phyloP scores from a whole-genome alignment of 2,113 vertebrate species.

The Phasianus colchicus region DNA sequence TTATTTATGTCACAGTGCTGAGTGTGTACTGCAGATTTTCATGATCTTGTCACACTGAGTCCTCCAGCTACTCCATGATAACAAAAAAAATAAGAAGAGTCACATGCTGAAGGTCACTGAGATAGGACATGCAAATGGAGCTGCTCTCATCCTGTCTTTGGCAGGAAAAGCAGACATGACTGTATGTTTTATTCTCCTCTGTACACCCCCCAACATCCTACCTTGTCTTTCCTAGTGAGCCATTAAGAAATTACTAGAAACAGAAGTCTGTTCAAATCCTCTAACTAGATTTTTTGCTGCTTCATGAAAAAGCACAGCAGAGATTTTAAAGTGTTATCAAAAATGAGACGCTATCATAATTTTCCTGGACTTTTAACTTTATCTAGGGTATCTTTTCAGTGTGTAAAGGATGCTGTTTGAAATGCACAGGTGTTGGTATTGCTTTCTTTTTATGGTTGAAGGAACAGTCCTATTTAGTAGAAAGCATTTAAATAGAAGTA shows the following conservation, averaged over 20 bases:
- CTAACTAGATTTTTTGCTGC: neutral
- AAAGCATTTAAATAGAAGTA: neutral
- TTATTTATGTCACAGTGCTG: neutral
- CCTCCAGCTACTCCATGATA: neutral
- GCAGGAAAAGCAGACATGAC: neutral
- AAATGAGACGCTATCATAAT: neutral
- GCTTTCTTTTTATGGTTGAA: neutral
- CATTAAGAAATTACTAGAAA: conserved; percentile 17
- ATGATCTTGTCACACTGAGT: neutral
- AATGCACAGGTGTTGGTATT: neutral
- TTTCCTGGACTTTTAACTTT: neutral
- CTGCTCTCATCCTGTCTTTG: neutral
- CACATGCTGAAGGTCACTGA: neutral
- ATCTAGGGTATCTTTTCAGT: neutral
- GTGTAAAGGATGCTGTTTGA: neutral
- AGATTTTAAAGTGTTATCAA: neutral
- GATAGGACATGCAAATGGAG: neutral
- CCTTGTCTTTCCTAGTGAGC: neutral
- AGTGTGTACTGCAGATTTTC: neutral
- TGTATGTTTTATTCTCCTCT: neutral
- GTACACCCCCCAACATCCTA: neutral
- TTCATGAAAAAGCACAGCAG: neutral
- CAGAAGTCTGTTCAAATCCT: neutral
- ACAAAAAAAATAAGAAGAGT: neutral
- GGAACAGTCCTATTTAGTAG: neutral